Evolutionary conservation across 2,888 invertebrate genomes (phyloP).

Genomic region (Zaprionus lineosus): DNA sequence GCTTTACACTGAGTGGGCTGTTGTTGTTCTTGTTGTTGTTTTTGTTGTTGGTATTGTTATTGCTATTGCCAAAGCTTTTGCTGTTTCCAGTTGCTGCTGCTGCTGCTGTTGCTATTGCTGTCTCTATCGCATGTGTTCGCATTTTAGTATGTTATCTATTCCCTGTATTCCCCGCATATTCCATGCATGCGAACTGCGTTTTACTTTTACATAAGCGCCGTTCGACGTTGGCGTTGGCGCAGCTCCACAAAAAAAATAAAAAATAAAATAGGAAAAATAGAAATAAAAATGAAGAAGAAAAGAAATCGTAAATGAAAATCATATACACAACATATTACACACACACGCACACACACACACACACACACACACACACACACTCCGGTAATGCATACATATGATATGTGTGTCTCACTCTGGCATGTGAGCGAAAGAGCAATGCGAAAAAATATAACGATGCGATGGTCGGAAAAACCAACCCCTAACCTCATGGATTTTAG

Average conservation of each 20-base stretch:
- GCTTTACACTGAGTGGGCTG: constrained; percentile 33
- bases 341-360: constrained; percentile 32
- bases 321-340: constrained; percentile 76
- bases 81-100: constrained; percentile 32
- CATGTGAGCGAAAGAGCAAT: constrained; percentile 68
- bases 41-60: constrained; percentile 27
- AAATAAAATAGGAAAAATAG: constrained; percentile 13
- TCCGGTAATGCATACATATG: constrained; percentile 30
- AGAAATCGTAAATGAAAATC: constrained; percentile 48
- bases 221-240: constrained; percentile 40
- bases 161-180: constrained; percentile 47
- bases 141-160: constrained; percentile 78
- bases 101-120: constrained; percentile 28
- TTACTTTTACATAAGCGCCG: constrained; percentile 54
- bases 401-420: constrained; percentile 56
- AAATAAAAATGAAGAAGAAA: constrained; percentile 11
- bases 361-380: constrained; percentile 7
- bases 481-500: constrained; percentile 59
- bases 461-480: constrained; percentile 74
- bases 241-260: constrained; percentile 30
- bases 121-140: constrained; percentile 70
- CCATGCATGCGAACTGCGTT: constrained; percentile 65
- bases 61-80: constrained; percentile 57
- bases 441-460: constrained; percentile 57
- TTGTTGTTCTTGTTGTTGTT: constrained; percentile 24